phyloP scores from a whole-genome alignment of 2,888 invertebrate genomes.

The Microplitis deprimator region DNA sequence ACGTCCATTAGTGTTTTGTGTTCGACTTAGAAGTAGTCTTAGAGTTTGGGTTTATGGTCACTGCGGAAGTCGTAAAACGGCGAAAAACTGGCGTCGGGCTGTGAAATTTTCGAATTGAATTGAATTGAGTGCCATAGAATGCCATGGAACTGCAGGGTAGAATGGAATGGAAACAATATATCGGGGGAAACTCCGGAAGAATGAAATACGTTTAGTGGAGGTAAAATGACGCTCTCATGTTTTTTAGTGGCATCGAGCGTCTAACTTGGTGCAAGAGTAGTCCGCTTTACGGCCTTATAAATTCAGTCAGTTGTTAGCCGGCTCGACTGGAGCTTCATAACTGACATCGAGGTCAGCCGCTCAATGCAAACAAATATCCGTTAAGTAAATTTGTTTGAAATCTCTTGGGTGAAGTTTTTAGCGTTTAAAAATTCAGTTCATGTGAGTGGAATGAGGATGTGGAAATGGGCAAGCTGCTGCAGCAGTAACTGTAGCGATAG shows the following conservation, averaged over 20 bases:
- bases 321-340: background rate
- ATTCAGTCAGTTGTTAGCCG: too few species aligned
- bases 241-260: too few species aligned
- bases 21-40: background rate
- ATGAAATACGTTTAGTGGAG: conserved; percentile 20
- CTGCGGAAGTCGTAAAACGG: background rate
- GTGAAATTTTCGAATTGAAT: conserved; percentile 9
- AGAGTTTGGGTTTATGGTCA: background rate
- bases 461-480: background rate
- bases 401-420: background rate
- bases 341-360: background rate
- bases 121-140: background rate
- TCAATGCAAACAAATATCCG: conserved; percentile 1
- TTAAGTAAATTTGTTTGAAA: background rate
- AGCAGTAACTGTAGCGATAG: background rate
- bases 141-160: background rate
- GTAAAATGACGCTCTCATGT: background rate
- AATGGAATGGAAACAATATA: background rate
- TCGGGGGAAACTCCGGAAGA: background rate
- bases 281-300: too few species aligned
- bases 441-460: conserved; percentile 2
- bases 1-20: background rate
- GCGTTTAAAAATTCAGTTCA: background rate
- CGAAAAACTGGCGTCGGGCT: background rate
- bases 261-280: too few species aligned